A percentile compares a stretch with the other conserved stretches of the same genome.
Conservation (phyloP, 1,140 invertebrate species). For the Leptopilina clavipes region DNA sequence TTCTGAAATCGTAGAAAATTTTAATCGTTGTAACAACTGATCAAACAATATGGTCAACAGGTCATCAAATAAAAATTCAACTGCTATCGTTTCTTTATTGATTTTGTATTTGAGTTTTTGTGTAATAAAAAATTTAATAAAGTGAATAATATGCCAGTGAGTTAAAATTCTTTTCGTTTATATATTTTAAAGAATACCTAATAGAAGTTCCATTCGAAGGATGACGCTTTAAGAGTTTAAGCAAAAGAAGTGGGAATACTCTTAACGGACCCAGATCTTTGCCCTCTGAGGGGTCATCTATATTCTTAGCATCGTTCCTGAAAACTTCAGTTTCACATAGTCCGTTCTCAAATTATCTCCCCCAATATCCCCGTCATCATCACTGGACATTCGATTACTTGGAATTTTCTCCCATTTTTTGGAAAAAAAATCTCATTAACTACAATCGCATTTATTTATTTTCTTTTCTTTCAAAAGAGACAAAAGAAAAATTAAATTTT, state of each 20-base stretch:
- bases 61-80: conserved; percentile 42
- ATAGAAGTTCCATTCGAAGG: conserved; percentile 39
- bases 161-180: conserved; percentile 53
- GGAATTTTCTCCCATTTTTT: not conserved
- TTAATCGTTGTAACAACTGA: conserved; percentile 55
- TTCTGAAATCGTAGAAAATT: conserved; percentile 39
- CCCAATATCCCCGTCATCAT: conserved; percentile 7
- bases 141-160: not conserved
- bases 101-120: not conserved
- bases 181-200: not conserved
- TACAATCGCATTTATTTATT: too few relatives aligned
- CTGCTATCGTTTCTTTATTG: not conserved
- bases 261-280: conserved; percentile 10
- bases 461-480: too few relatives aligned
- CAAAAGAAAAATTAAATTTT: too few relatives aligned
- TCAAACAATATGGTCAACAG: conserved; percentile 61
- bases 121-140: not conserved
- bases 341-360: conserved; percentile 40
- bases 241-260: conserved; percentile 8
- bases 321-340: conserved; percentile 51
- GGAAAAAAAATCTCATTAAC: too few relatives aligned
- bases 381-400: conserved; percentile 41
- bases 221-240: not conserved
- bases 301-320: conserved; percentile 58
- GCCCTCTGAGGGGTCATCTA: conserved; percentile 58